Conservation (phyloP, 2,888 invertebrate species). For the Drosophila nigritarsus region DNA sequence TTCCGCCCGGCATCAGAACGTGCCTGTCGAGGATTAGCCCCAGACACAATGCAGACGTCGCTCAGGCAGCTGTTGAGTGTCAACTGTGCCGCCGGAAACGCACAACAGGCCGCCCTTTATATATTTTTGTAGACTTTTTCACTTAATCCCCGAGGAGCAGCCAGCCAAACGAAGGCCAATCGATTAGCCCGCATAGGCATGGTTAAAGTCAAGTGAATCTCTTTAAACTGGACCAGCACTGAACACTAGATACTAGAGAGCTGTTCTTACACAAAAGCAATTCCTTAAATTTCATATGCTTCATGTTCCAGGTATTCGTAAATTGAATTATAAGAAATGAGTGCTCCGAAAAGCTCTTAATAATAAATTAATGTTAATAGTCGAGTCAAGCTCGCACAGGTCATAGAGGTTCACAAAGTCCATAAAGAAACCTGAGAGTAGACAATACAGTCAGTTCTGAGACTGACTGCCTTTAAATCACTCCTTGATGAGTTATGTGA, state of each 20-base stretch:
- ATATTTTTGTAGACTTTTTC: slow-evolving; percentile 51
- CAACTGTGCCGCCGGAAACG: slow-evolving; percentile 66
- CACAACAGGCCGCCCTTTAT: slow-evolving; percentile 40
- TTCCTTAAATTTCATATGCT: neutral
- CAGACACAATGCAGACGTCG: slow-evolving; percentile 56
- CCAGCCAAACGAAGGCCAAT: slow-evolving; percentile 40
- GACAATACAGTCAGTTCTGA: neutral
- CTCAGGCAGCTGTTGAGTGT: slow-evolving; percentile 62
- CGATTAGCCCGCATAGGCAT: slow-evolving; percentile 55
- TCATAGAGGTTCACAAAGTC: neutral
- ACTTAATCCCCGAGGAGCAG: slow-evolving; percentile 42
- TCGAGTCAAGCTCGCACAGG: neutral
- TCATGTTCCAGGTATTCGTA: neutral
- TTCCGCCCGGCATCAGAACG: slow-evolving; percentile 63
- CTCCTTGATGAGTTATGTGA: neutral
- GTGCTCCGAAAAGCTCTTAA: neutral
- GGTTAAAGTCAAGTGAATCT: slow-evolving; percentile 20
- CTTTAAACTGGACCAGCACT: slow-evolving; percentile 45
- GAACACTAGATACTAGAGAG: no score
- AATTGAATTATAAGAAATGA: neutral
- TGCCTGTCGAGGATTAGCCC: slow-evolving; percentile 75
- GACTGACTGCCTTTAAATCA: neutral
- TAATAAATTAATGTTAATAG: neutral
- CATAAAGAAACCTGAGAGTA: neutral
- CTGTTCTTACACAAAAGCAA: neutral